These are phyloP conservation scores for Scaptodrosophila latifasciaeformis DNA, from an alignment of 2,888 invertebrate species.

Conservation along the genomic window DNA sequence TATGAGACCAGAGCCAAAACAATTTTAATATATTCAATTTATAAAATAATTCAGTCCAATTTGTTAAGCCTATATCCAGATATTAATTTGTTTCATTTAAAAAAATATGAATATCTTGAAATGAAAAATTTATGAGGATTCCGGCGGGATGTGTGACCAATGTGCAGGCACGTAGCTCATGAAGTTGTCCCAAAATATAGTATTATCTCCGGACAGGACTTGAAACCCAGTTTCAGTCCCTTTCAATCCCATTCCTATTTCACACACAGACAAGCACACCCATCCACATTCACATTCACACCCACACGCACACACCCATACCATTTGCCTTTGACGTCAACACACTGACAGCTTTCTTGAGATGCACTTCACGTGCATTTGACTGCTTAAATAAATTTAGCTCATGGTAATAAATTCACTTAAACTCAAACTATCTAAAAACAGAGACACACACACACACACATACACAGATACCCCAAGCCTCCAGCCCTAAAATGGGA, in stretches of 20 bases:
- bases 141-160: too few relatives aligned
- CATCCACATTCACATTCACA: background rate
- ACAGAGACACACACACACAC: background rate
- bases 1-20: too few relatives aligned
- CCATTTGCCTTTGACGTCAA: constrained; percentile 36
- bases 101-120: too few relatives aligned
- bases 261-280: background rate
- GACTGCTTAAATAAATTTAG: constrained; percentile 67
- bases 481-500: too few relatives aligned
- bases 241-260: background rate
- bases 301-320: background rate
- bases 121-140: too few relatives aligned
- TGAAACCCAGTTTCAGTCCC: background rate
- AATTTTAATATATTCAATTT: too few relatives aligned
- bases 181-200: constrained; percentile 33
- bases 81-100: too few relatives aligned
- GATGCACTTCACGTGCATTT: constrained; percentile 67
- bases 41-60: too few relatives aligned
- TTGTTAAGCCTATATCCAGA: too few relatives aligned
- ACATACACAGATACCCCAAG: background rate
- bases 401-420: constrained; percentile 68
- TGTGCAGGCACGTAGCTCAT: constrained; percentile 32
- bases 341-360: constrained; percentile 58
- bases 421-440: constrained; percentile 53
- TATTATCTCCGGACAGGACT: too few relatives aligned